Conservation (phyloP, 2,797 vertebrate genomes). For the Mycteria americana region DNA sequence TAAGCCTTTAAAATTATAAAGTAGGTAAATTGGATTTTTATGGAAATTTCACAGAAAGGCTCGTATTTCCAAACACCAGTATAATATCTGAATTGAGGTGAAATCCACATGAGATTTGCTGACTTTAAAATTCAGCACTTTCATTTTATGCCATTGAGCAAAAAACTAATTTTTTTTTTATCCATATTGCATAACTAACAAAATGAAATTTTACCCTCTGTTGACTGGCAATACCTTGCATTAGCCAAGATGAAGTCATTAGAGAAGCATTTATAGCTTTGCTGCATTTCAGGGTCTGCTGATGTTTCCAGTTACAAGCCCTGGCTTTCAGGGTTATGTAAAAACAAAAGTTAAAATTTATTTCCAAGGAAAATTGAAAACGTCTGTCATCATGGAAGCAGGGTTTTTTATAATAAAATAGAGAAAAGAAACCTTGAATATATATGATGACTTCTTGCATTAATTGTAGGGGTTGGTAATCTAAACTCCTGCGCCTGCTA, state of each 20-base stretch:
- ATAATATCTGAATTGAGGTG: conserved; percentile 24
- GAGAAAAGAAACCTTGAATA: not conserved
- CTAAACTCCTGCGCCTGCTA: not conserved
- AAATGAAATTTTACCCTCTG: conserved; percentile 54
- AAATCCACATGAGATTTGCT: conserved; percentile 19
- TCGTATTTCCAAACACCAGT: conserved; percentile 25
- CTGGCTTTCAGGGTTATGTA: not conserved
- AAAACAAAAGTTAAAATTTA: not conserved
- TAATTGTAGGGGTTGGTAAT: not conserved
- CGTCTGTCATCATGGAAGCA: not conserved
- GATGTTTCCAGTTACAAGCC: not conserved
- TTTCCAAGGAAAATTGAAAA: not conserved
- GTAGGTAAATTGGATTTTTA: conserved; percentile 65
- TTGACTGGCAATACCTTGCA: conserved; percentile 18
- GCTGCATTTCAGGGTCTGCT: not conserved
- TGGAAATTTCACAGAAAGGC: conserved; percentile 58
- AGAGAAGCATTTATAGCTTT: not conserved
- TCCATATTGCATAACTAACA: conserved; percentile 44
- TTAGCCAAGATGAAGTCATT: conserved; percentile 35
- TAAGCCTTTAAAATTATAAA: conserved; percentile 56
- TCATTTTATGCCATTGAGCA: conserved; percentile 50
- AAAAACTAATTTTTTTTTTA: conserved; percentile 31
- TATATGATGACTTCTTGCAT: not conserved
- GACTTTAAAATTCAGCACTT: conserved; percentile 45
- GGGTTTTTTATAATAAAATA: not conserved